A percentile compares a stretch with the other conserved stretches of the same genome.
phyloP scores from a whole-genome alignment of 2,888 invertebrate genomes.

The Exocentrus adspersus region DNA sequence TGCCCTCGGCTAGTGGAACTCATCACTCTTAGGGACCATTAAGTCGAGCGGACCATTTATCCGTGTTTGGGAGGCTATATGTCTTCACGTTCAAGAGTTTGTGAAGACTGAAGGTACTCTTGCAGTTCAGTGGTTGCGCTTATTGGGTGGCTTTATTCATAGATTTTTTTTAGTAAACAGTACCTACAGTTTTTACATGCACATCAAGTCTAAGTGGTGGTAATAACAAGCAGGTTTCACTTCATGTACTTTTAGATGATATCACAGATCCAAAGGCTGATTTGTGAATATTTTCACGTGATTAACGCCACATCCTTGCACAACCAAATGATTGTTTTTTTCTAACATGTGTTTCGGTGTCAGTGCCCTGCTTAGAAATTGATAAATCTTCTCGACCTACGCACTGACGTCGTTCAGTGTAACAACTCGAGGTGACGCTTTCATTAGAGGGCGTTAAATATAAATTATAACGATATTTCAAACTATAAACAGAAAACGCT shows the following conservation, averaged over 20 bases:
- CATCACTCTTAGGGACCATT: slow-evolving; percentile 49
- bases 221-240: too few species aligned
- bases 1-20: slow-evolving; percentile 47
- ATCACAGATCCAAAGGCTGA: background rate
- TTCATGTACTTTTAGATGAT: too few species aligned
- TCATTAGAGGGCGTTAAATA: background rate
- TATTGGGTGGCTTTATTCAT: background rate
- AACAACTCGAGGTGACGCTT: background rate
- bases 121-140: too few species aligned
- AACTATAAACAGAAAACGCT: background rate
- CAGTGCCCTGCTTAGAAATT: background rate
- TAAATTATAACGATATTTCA: background rate
- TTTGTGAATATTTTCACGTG: background rate
- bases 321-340: background rate
- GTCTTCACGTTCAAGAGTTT: slow-evolving; percentile 22
- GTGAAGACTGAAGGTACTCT: background rate
- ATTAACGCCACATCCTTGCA: background rate
- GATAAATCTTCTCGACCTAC: background rate
- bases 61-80: slow-evolving; percentile 44
- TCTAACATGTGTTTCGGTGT: background rate
- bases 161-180: background rate
- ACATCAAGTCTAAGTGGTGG: too few species aligned
- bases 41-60: slow-evolving; percentile 45
- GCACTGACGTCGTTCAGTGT: background rate
- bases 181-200: background rate